A percentile compares a stretch with the other conserved stretches of the same genome.
Evolutionary conservation across 2,888 invertebrate species (phyloP).

Genomic region (Coleophora flavipennella): DNA sequence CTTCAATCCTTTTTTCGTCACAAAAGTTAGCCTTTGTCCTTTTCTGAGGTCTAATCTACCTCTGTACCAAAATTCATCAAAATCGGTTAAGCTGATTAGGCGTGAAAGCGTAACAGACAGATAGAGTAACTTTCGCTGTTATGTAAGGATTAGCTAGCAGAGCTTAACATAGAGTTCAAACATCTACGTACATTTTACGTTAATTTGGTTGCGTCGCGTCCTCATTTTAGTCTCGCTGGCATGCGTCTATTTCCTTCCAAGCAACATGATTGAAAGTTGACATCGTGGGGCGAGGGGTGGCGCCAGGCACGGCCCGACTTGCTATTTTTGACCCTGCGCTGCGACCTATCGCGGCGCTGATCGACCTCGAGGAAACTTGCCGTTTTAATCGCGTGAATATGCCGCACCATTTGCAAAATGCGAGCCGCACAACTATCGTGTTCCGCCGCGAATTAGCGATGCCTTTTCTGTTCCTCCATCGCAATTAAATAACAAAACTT

Average conservation of each 20-base stretch:
- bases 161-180: too few species aligned
- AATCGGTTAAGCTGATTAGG: too few species aligned
- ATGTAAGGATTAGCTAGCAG: too few species aligned
- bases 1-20: too few species aligned
- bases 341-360: constrained; percentile 64
- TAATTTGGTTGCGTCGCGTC: too few species aligned
- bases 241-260: constrained; percentile 52
- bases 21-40: too few species aligned
- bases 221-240: neutral
- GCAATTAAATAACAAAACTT: constrained; percentile 31
- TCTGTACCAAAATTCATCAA: too few species aligned
- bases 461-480: constrained; percentile 28
- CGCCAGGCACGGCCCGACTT: constrained; percentile 63
- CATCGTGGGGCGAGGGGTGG: constrained; percentile 60
- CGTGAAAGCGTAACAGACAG: too few species aligned
- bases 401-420: constrained; percentile 56
- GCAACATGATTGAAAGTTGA: constrained; percentile 66
- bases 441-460: constrained; percentile 41
- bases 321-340: constrained; percentile 65
- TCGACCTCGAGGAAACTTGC: constrained; percentile 64
- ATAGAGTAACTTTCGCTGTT: too few species aligned
- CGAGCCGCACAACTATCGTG: constrained; percentile 40
- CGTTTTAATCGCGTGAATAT: constrained; percentile 61
- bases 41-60: too few species aligned
- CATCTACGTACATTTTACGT: too few species aligned